Evolutionary conservation across 2,888 invertebrate species (phyloP).

Genomic region (Zelleria hepariella): DNA sequence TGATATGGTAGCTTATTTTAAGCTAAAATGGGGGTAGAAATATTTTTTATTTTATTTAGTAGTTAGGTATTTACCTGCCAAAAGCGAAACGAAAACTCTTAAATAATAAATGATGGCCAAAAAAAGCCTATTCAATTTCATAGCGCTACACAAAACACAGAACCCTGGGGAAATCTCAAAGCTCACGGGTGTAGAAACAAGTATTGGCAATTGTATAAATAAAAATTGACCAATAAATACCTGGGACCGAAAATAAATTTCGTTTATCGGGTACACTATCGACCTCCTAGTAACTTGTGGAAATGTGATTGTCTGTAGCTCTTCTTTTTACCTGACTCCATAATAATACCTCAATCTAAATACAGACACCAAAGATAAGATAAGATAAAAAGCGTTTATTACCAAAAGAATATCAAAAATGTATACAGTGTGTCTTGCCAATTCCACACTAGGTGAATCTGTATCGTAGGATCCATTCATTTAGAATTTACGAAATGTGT

Average conservation of each 20-base stretch:
- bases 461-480: too few species aligned
- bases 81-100: neutral
- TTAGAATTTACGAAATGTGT: too few species aligned
- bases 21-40: too few species aligned
- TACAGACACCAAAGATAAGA: too few species aligned
- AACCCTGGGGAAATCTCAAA: conserved; percentile 47
- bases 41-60: too few species aligned
- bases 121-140: neutral
- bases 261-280: conserved; percentile 28
- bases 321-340: neutral
- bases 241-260: conserved; percentile 38
- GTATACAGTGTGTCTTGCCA: too few species aligned
- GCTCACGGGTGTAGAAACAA: conserved; percentile 37
- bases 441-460: too few species aligned
- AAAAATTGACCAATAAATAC: conserved; percentile 21
- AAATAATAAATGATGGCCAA: neutral
- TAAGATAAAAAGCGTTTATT: too few species aligned
- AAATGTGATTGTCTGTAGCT: neutral
- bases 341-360: too few species aligned
- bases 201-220: conserved; percentile 33
- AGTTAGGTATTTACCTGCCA: too few species aligned
- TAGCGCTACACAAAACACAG: neutral
- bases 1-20: too few species aligned
- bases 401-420: too few species aligned
- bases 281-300: neutral